phyloP scores from a whole-genome alignment of 1,140 invertebrate genomes.

The Mactra quadrangularis region DNA sequence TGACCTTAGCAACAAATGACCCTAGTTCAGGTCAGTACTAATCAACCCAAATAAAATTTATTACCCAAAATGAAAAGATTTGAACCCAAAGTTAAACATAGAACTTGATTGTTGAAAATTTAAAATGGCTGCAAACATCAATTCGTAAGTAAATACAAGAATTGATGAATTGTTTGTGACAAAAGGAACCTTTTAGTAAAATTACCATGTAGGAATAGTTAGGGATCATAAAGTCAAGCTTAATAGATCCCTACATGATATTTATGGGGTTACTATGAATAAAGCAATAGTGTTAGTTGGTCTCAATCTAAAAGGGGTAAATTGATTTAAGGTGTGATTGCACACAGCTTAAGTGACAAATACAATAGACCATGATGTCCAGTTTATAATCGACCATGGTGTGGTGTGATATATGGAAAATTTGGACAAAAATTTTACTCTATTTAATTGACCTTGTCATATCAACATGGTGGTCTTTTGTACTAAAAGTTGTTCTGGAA shows the following conservation, averaged over 20 bases:
- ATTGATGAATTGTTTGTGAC: slow-evolving; percentile 25
- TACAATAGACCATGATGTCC: no score
- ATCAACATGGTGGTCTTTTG: no score
- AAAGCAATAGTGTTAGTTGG: slow-evolving; percentile 25
- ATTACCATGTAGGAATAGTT: slow-evolving; percentile 10
- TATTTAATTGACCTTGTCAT: no score
- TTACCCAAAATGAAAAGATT: slow-evolving; percentile 52
- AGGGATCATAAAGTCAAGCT: slow-evolving; percentile 50
- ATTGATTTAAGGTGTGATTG: slow-evolving; percentile 53
- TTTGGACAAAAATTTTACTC: no score
- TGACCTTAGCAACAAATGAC: slow-evolving; percentile 34
- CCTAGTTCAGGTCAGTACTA: slow-evolving; percentile 45
- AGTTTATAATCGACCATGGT: no score
- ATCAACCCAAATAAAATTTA: slow-evolving; percentile 57
- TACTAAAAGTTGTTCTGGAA: no score
- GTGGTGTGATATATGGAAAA: no score
- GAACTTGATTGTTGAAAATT: slow-evolving; percentile 33
- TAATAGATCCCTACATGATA: slow-evolving; percentile 39
- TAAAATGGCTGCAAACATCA: slow-evolving; percentile 24
- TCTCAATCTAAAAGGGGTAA: neutral
- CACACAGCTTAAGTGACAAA: no score
- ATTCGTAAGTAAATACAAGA: slow-evolving; percentile 45
- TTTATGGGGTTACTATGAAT: slow-evolving; percentile 28
- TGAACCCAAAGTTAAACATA: slow-evolving; percentile 32
- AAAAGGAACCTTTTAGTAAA: slow-evolving; percentile 16